Conservation (phyloP, 2,888 invertebrate species). For the Ectemnius lituratus region DNA sequence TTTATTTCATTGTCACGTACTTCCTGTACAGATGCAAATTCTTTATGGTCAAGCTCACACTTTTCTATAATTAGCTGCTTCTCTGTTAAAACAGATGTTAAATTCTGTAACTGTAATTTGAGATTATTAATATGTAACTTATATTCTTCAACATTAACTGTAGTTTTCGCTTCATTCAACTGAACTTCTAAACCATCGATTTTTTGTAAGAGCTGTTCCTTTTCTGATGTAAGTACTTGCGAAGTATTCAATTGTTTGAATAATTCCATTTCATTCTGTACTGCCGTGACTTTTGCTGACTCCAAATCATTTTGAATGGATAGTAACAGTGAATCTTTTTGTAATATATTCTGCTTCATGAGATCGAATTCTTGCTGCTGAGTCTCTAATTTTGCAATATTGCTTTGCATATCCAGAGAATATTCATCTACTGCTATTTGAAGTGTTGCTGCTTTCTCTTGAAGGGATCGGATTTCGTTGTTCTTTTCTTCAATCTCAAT, state of each 20-base stretch:
- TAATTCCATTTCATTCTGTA: conserved; percentile 20
- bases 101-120: conserved; percentile 74
- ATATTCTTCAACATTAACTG: conserved; percentile 11
- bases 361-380: conserved; percentile 45
- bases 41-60: conserved; percentile 35
- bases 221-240: not conserved
- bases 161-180: conserved; percentile 14
- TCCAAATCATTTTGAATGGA: conserved; percentile 17
- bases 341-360: conserved; percentile 33
- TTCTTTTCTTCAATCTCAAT: conserved; percentile 51
- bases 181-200: conserved; percentile 30
- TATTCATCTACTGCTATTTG: conserved; percentile 39
- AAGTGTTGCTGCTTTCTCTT: conserved; percentile 32
- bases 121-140: conserved; percentile 14
- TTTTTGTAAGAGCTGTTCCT: conserved; percentile 5
- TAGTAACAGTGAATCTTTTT: conserved; percentile 36
- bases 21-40: conserved; percentile 52
- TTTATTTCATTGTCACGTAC: conserved; percentile 40
- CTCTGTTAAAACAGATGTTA: conserved; percentile 65
- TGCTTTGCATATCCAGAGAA: conserved; percentile 33
- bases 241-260: conserved; percentile 15
- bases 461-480: conserved; percentile 44
- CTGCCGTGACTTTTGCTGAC: conserved; percentile 24
- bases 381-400: conserved; percentile 32
- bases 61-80: conserved; percentile 35